Base-by-base conservation (phyloP, 2,888 invertebrate genomes). In the Zelleria hepariella region DNA sequence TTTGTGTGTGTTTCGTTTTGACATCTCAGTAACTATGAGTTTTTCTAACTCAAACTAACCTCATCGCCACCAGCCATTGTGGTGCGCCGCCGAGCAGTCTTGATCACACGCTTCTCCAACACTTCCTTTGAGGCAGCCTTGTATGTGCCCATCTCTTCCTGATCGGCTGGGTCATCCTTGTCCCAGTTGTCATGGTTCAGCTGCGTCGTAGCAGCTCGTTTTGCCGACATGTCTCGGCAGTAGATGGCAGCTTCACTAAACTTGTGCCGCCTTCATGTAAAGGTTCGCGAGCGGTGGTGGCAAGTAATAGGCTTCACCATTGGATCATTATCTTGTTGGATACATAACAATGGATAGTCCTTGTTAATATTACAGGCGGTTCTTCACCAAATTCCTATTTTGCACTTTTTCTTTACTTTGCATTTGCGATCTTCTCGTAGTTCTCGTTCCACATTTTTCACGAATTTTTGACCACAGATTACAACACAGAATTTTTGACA, bases 181-280 rank as follows among this genome's bases (percentile, higher is more conserved):
- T 96, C 93, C 96, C 96, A 96, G 76, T 96, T 96, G 10, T 94
- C 94, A 70, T 94, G 94, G 80, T 94, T 96, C 64, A 97, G 80
- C 60, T 96, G 94, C 23, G 90, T 90, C 5, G 93, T 90, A 26
- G 96, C 95, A 67, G 87, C 82, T 63, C 97, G 91, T 86, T 97
- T 97, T 58, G 81, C 77, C 67, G 94, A 90, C 95, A 95, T 95
- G 25, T 15, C 24, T 53, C 18, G 18, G 7, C n/a, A 42, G 10
- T 42, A 32, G 10, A 5, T 1, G 32, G 32, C 15, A 15, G 15
- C n/a, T n/a, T n/a, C n/a, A n/a, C n/a, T 10, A 42, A 15, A 42
- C 15, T 42, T 42, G 15, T 42, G 32, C 32, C 32, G 15, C 32
- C 32, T 42, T 15, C 4, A 5, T 32, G 5, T 15, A 10, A 42